phyloP scores from a whole-genome alignment of 2,113 vertebrate genomes.

The Cynopterus brachyotis region DNA sequence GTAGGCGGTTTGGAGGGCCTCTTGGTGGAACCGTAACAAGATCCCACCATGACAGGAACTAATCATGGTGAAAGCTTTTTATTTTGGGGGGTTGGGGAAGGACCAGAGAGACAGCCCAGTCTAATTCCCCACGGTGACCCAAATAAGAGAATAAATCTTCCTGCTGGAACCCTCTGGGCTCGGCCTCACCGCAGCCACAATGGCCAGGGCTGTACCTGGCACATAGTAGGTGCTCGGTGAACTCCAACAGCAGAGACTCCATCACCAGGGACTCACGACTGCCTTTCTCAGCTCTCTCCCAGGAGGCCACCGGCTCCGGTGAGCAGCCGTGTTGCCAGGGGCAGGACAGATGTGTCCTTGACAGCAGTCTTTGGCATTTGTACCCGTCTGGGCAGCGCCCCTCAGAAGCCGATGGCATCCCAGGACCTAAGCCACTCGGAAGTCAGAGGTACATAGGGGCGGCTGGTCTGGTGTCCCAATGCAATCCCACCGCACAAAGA shows the following conservation, averaged over 20 bases:
- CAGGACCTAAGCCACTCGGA: neutral
- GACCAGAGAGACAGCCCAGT: neutral
- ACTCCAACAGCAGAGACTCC: neutral
- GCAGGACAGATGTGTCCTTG: neutral
- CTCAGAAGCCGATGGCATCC: neutral
- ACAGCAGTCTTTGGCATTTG: neutral
- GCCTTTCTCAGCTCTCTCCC: neutral
- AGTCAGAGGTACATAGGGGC: neutral
- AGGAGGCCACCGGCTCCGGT: neutral
- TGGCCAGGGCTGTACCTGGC: neutral
- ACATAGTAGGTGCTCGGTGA: neutral
- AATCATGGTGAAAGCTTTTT: neutral
- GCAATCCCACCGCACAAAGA: neutral
- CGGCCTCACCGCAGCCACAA: fast-evolving
- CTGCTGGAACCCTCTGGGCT: neutral
- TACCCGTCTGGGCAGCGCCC: neutral
- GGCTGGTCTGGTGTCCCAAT: neutral
- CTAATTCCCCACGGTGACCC: neutral
- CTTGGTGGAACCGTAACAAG: neutral
- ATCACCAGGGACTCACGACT: too few species aligned
- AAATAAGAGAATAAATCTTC: fast-evolving
- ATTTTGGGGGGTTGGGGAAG: too few species aligned
- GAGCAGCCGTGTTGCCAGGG: neutral
- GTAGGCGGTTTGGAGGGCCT: neutral
- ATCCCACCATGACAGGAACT: neutral